Evolutionary conservation across 2,888 invertebrate genomes (phyloP), one percentile per base, ranked within the genome.

Genomic region (Tryphoninae sp.): DNA sequence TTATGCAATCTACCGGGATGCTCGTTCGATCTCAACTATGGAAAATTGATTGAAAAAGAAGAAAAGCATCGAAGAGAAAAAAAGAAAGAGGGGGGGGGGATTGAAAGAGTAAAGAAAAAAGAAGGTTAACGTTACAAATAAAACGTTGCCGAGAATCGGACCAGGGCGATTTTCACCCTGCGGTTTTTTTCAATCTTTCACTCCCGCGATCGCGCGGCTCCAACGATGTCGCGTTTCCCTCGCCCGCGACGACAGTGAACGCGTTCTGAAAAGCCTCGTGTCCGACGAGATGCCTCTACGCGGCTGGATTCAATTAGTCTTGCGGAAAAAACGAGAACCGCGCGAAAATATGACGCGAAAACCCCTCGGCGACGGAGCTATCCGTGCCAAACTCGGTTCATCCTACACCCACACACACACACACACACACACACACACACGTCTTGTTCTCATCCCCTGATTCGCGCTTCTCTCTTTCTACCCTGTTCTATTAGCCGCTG

Each of bases 221-320:
- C 19, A 71, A 59, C 26, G 59, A 59, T 59, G 26, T 23, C 40
- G 62, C n/a, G 40, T 62, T 62, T 16, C n/a, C 33, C 62, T 33
- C 23, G 8, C n/a, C 2, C 6, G 11, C 33, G 62, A 22, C 40
- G 62, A 62, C 22, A n/a, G 33, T 33, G 33, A 33, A 6, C 33
- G 33, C 33, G 33, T 33, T 33, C 33, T 33, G 33, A 33, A 33
- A 33, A 33, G 33, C 33, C 22, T 19, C 49, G 40, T n/a, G 33
- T 42, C 22, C 62, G 22, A 71, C 59, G 59, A 33, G 33, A 65
- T 59, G 22, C 58, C 61, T 73, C 26, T 55, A 33, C 78, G 78
- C 33, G 71, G 74, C 71, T 13, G 61, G 75, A 78, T 81, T 78
- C 78, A 81, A 81, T 82, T 76, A 82, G 79, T 72, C 72, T 68